A percentile compares a stretch with the other conserved stretches of the same genome.
These are phyloP conservation scores for Cerastoderma edule DNA, from an alignment of 2,888 invertebrate species.

Conservation along the genomic window DNA sequence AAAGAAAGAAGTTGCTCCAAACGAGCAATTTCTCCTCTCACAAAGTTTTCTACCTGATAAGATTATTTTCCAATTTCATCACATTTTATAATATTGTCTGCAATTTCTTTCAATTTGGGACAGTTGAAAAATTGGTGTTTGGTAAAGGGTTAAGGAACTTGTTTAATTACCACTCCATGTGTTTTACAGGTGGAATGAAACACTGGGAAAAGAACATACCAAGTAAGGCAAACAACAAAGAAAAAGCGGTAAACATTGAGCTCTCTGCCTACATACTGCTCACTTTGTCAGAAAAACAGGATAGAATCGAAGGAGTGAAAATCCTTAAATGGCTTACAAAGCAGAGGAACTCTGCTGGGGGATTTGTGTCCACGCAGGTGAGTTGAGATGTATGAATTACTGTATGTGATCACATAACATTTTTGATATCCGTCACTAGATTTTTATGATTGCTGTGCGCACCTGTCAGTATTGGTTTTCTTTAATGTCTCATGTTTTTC, in stretches of 20 bases:
- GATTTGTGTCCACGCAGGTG: conserved; percentile 83
- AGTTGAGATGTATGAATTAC: too few relatives aligned
- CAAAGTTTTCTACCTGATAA: too few relatives aligned
- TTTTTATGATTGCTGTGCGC: too few relatives aligned
- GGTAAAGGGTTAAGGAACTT: neutral
- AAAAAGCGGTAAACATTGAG: conserved; percentile 77
- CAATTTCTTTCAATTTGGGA: neutral
- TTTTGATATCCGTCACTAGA: too few relatives aligned
- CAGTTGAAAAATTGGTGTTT: neutral
- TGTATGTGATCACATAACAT: too few relatives aligned
- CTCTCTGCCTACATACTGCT: conserved; percentile 81
- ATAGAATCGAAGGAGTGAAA: conserved; percentile 68
- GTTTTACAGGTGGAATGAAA: conserved; percentile 56
- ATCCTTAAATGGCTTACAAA: conserved; percentile 80
- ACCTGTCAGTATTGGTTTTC: too few relatives aligned
- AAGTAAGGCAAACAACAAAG: conserved; percentile 33
- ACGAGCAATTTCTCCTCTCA: too few relatives aligned
- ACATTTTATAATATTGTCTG: too few relatives aligned
- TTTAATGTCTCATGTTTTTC: too few relatives aligned
- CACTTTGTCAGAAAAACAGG: conserved; percentile 57
- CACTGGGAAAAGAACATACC: conserved; percentile 70
- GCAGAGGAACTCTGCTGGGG: conserved; percentile 80
- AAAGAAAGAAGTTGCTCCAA: too few relatives aligned
- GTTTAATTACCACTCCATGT: neutral
- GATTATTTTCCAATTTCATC: too few relatives aligned